Conservation (phyloP, 2,888 invertebrate species). For the Mimachlamys varia region DNA sequence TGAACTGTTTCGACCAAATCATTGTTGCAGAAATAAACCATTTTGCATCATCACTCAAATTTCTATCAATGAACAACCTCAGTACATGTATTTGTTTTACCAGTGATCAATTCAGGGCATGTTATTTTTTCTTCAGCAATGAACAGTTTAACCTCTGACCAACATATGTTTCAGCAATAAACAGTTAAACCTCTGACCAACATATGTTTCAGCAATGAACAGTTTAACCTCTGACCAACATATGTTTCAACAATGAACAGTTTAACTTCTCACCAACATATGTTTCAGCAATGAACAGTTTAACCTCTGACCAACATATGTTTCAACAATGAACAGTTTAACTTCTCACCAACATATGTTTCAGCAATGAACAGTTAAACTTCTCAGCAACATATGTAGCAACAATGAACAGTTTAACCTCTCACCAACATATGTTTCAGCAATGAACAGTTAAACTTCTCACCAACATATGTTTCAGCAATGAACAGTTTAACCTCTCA, state of each 20-base stretch:
- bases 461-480: no score
- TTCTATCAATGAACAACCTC: neutral
- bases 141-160: neutral
- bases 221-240: neutral
- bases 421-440: no score
- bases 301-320: no score
- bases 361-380: neutral
- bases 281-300: neutral
- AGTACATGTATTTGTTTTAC: neutral
- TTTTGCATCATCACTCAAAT: neutral
- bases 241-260: neutral
- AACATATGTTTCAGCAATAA: neutral
- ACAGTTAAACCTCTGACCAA: neutral
- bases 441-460: no score
- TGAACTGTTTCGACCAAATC: no score
- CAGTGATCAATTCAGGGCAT: neutral
- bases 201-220: neutral
- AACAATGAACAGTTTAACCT: no score
- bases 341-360: neutral
- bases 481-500: no score
- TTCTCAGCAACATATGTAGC: no score
- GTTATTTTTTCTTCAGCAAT: neutral
- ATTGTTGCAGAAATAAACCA: no score
- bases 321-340: no score
- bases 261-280: neutral